phyloP scores from a whole-genome alignment of 1,140 invertebrate species.

The Drosophila tropicalis region DNA sequence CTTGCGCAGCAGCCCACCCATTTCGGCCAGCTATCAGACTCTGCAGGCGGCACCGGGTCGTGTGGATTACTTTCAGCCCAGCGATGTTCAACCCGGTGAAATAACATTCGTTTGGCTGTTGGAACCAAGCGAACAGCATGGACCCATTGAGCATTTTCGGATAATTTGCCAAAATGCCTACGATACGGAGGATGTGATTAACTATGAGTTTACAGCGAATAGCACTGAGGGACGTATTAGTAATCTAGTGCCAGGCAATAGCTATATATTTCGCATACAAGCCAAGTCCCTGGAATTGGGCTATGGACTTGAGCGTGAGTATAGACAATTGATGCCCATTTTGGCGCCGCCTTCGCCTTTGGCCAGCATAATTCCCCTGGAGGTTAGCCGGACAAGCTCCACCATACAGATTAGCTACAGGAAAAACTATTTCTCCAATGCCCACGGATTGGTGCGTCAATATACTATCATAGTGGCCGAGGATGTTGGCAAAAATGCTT shows the following conservation, averaged over 20 bases:
- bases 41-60: slow-evolving; percentile 91
- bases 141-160: slow-evolving; percentile 91
- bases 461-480: slow-evolving; percentile 96
- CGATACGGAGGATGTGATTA: slow-evolving; percentile 84
- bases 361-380: slow-evolving; percentile 89
- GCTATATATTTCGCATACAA: slow-evolving; percentile 92
- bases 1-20: slow-evolving; percentile 89
- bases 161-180: slow-evolving; percentile 90
- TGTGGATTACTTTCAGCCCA: slow-evolving; percentile 89
- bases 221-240: slow-evolving; percentile 88
- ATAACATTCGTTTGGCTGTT: slow-evolving; percentile 93
- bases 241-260: slow-evolving; percentile 90
- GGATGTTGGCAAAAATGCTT: slow-evolving; percentile 92
- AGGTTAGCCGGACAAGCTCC: slow-evolving; percentile 90
- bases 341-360: slow-evolving; percentile 91
- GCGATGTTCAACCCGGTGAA: slow-evolving; percentile 91
- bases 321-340: slow-evolving; percentile 92
- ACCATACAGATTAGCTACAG: slow-evolving; percentile 94
- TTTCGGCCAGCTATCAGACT: slow-evolving; percentile 92
- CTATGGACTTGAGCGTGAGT: slow-evolving; percentile 88
- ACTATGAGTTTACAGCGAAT: slow-evolving; percentile 87
- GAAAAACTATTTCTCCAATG: slow-evolving; percentile 95
- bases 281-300: slow-evolving; percentile 94
- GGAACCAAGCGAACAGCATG: slow-evolving; percentile 90
- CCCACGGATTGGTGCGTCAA: slow-evolving; percentile 92